Evolutionary conservation across 1,140 invertebrate genomes (phyloP), one percentile per base, ranked within the genome.

Genomic region (Wiebesia pumilae): DNA sequence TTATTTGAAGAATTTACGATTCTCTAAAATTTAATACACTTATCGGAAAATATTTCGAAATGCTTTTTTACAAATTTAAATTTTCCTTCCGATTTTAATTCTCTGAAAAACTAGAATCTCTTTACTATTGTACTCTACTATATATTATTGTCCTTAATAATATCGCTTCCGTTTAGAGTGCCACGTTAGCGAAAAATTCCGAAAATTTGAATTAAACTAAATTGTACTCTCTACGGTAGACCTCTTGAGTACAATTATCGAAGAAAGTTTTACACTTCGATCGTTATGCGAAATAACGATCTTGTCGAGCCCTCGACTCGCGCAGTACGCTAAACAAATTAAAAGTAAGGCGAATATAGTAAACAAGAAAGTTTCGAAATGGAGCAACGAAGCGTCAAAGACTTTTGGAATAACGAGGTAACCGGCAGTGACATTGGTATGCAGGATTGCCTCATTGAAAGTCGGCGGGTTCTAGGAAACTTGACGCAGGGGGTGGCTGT

Each of bases 401-500:
- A 6, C 33, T 71, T 71, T 71, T 40, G 2, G 33, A 40, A 24
- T 21, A 4, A 0, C 9, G 35, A 35, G 69, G 69, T 30, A 4
- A 14, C 16, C 4, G 67, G 4, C 69, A 35, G 14, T n/a, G 71
- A 2, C 9, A 83, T 73, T 33, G 77, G 77, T 58, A 35, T 58
- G 79, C 35, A 65, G 35, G 33, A 82, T 69, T 27, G 62, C 38
- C 67, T 81, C 71, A 82, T 82, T 75, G 69, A 86, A 86, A 86
- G 30, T 81, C 24, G 58, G 1, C 16, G 16, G 27, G 10, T 27
- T 51, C 40, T 21, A 47, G 9, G 27, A 35, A 77, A 33, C 19
- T 43, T 35, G n/a, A 80, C 85, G 87, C 79, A 83, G 85, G 33
- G 88, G 88, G 51, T 67, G 84, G 84, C 24, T 81, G 86, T 84